These are phyloP conservation scores for Pelodytes ibericus DNA, from an alignment of 2,797 vertebrate genomes.

Conservation along the genomic window DNA sequence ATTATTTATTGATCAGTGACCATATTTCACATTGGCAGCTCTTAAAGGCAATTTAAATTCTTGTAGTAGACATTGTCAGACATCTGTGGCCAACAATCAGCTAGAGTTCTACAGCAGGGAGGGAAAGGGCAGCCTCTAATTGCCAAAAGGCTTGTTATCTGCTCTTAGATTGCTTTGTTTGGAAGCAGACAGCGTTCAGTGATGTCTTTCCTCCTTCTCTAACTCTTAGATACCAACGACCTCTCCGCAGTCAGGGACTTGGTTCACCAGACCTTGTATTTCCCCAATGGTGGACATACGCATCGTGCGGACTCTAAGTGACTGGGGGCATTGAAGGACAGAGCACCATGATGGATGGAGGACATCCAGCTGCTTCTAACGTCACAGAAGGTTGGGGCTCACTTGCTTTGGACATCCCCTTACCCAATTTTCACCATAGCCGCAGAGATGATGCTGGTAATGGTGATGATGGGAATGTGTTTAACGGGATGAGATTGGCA, in stretches of 20 bases:
- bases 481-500: too few relatives aligned
- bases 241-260: slow-evolving; percentile 73
- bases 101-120: not conserved
- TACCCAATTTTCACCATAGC: too few relatives aligned
- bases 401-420: too few relatives aligned
- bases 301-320: not conserved
- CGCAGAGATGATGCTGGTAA: too few relatives aligned
- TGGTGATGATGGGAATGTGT: too few relatives aligned
- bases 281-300: slow-evolving; percentile 62
- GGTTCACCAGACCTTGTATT: slow-evolving; percentile 84
- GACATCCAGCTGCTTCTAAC: not conserved
- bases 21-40: too few relatives aligned
- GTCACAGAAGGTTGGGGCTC: too few relatives aligned
- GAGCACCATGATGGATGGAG: not conserved
- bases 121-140: not conserved
- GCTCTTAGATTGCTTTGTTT: not conserved
- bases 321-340: not conserved
- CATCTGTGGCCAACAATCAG: too few relatives aligned
- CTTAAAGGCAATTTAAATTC: too few relatives aligned
- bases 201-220: slow-evolving; percentile 3
- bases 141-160: not conserved
- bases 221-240: slow-evolving; percentile 73
- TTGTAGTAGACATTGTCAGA: too few relatives aligned
- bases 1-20: too few relatives aligned
- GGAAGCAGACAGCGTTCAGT: not conserved